Evolutionary conservation across 92 coral and sea anemone species (phyloP).

Genomic region (Zoanthus solanderi): DNA sequence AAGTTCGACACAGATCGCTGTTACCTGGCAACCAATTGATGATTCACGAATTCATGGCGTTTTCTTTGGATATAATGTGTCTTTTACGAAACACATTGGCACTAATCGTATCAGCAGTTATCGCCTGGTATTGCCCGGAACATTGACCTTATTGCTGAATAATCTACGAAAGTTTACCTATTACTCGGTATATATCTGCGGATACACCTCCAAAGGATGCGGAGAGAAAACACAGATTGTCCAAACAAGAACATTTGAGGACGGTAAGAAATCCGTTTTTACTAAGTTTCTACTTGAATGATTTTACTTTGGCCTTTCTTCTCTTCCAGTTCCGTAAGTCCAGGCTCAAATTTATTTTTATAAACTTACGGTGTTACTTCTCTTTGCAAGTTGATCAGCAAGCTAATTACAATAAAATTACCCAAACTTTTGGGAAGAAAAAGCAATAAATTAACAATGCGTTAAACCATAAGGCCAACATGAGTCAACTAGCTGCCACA

Average conservation of each 20-base stretch:
- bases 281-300: too few relatives aligned
- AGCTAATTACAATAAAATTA: too few relatives aligned
- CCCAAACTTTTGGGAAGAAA: too few relatives aligned
- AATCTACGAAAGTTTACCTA: slow-evolving; percentile 41
- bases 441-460: too few relatives aligned
- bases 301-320: too few relatives aligned
- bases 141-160: slow-evolving; percentile 15
- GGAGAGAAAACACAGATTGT: slow-evolving; percentile 58
- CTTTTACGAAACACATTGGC: slow-evolving; percentile 37
- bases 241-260: slow-evolving; percentile 53
- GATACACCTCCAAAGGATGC: slow-evolving; percentile 74
- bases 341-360: too few relatives aligned
- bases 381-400: too few relatives aligned
- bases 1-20: slow-evolving; percentile 61
- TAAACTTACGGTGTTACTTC: too few relatives aligned
- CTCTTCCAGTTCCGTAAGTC: too few relatives aligned
- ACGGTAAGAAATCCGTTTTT: slow-evolving; percentile 55
- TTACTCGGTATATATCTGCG: slow-evolving; percentile 63
- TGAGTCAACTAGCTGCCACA: too few relatives aligned
- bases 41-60: slow-evolving; percentile 51
- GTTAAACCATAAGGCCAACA: too few relatives aligned
- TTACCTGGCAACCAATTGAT: slow-evolving; percentile 66
- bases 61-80: slow-evolving; percentile 62
- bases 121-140: slow-evolving; percentile 28
- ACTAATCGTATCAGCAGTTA: slow-evolving; percentile 1